A percentile compares a stretch with the other conserved stretches of the same genome.
Evolutionary conservation across 2,797 vertebrate species (phyloP).

Genomic region (Chromobotia macracanthus): DNA sequence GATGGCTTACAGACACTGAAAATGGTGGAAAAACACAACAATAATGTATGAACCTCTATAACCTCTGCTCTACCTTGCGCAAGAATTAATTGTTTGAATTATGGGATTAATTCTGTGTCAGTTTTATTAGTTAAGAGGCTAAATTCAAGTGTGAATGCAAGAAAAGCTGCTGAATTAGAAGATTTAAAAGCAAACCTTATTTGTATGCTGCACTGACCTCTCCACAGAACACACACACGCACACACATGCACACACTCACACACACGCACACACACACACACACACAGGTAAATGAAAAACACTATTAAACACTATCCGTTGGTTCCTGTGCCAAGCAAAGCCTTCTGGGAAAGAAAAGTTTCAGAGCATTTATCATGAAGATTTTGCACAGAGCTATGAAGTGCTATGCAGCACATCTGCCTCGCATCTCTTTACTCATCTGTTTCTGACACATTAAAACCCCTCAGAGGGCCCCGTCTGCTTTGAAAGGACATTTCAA

Average conservation of each 20-base stretch:
- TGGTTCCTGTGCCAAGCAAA: constrained; percentile 8
- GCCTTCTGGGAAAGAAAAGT: constrained; percentile 40
- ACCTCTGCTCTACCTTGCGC: not conserved
- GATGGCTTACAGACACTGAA: not conserved
- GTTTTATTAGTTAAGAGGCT: constrained; percentile 5
- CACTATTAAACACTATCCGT: constrained; percentile 23
- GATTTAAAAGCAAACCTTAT: not conserved
- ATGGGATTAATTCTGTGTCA: not conserved
- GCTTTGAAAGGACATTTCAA: constrained; percentile 20
- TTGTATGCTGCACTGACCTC: constrained; percentile 12
- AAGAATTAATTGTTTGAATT: not conserved
- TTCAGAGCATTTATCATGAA: constrained; percentile 48
- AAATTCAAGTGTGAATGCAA: not conserved
- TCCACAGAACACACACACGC: not conserved
- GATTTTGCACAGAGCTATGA: constrained; percentile 23
- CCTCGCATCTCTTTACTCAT: constrained; percentile 39
- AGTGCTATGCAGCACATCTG: constrained; percentile 31
- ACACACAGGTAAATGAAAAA: constrained; percentile 23
- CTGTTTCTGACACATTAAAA: constrained; percentile 27
- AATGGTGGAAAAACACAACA: constrained; percentile 7
- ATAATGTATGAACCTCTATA: not conserved
- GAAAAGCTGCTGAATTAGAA: not conserved
- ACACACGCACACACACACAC: constrained; percentile 22
- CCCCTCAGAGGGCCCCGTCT: not conserved
- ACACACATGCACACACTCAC: too few relatives aligned